These are phyloP conservation scores for Cochlearius cochlearius DNA, from an alignment of 2,113 vertebrate genomes.

Conservation along the genomic window DNA sequence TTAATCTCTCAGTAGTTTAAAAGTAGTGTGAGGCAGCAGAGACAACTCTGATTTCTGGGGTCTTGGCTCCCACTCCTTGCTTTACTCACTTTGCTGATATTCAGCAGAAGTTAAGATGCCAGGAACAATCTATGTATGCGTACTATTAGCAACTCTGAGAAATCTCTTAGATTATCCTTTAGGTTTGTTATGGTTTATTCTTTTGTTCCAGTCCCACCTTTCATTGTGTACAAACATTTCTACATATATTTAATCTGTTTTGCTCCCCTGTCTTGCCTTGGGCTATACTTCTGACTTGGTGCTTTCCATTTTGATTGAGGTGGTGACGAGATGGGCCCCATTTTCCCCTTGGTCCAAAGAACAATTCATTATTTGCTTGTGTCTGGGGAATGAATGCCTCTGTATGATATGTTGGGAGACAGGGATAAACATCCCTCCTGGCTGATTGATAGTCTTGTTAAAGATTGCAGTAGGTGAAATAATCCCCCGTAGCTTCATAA, in stretches of 20 bases:
- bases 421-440: conserved; percentile 55
- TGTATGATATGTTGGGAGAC: conserved; percentile 37
- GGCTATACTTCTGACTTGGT: conserved; percentile 54
- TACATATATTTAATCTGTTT: conserved; percentile 33
- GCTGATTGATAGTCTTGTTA: conserved; percentile 73
- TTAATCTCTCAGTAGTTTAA: not conserved
- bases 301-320: conserved; percentile 67
- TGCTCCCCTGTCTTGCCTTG: conserved; percentile 30
- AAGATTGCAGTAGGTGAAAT: conserved; percentile 61
- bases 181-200: not conserved
- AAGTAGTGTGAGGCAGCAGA: not conserved
- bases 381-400: conserved; percentile 46
- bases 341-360: conserved; percentile 64
- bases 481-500: conserved; percentile 32
- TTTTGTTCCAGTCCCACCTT: conserved; percentile 28
- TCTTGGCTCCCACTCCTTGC: not conserved
- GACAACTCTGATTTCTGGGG: not conserved
- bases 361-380: conserved; percentile 70
- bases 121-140: not conserved
- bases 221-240: conserved; percentile 16
- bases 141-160: not conserved
- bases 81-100: not conserved
- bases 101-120: conserved; percentile 24
- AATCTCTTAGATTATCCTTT: not conserved
- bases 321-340: conserved; percentile 32